Percentiles rank a stretch among this genome's conserved stretches.
These are phyloP conservation scores for Caiman crocodilus DNA, from an alignment of 2,797 vertebrate species.

Conservation along the genomic window DNA sequence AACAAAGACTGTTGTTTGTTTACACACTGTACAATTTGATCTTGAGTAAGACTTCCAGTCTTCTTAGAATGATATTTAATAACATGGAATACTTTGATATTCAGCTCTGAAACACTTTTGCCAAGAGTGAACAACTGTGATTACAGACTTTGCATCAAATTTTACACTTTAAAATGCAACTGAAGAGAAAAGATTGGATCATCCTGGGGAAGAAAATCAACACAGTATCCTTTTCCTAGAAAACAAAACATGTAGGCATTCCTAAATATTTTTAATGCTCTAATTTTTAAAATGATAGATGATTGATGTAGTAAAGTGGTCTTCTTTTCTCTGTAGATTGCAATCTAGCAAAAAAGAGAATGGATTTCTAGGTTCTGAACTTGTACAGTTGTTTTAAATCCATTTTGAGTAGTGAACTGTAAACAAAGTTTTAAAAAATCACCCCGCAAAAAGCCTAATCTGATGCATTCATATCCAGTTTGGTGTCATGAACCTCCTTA, in stretches of 20 bases:
- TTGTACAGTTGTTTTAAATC: conserved; percentile 35
- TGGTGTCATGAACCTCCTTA: conserved; percentile 17
- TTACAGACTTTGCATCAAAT: conserved; percentile 56
- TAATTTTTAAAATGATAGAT: background rate
- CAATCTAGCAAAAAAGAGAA: conserved; percentile 42
- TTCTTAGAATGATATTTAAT: background rate
- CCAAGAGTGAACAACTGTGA: background rate
- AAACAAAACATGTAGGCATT: background rate
- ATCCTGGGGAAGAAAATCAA: conserved; percentile 11
- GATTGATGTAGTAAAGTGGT: background rate
- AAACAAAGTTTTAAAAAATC: conserved; percentile 55
- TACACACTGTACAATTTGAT: background rate
- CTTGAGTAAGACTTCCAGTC: background rate
- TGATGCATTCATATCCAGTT: conserved; percentile 47
- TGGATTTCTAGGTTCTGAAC: conserved; percentile 11
- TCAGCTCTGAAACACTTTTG: background rate
- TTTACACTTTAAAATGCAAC: background rate
- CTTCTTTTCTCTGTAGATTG: conserved; percentile 13
- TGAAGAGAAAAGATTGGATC: background rate
- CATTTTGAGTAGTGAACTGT: conserved; percentile 48
- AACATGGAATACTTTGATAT: background rate
- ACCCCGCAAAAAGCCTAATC: conserved; percentile 44
- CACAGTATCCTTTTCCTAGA: background rate
- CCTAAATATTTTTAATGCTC: background rate
- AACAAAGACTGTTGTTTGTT: background rate